Evolutionary conservation across 1,140 invertebrate species (phyloP), one percentile per base, ranked within the genome.

Genomic region (Pissodes strobi): DNA sequence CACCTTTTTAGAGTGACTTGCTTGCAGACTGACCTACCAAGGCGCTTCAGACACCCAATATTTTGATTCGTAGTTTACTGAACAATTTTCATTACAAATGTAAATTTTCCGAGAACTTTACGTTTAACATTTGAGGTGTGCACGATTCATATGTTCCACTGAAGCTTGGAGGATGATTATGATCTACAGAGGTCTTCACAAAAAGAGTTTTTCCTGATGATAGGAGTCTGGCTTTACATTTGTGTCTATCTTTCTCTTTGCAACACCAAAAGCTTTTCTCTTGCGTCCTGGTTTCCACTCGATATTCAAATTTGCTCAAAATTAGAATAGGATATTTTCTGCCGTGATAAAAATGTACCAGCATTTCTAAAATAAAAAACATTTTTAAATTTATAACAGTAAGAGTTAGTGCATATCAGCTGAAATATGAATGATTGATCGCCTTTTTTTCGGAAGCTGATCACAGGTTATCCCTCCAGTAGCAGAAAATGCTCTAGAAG

Each of bases 241-340:
- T 4, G 17, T 48, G 12, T 34, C 19, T 58, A n/a, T 23, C 21
- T n/a, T 43, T 27, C 13, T 41, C 21, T 17, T 23, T 58, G 19
- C 55, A 58, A 6, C 37, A 23, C 55, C 55, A 58, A 23, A 58
- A 18, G 19, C 43, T 58, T 43, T 58, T 43, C 13, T 46, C 22
- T 6, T 8, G 5, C 2, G 17, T 25, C 22, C 55, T 13, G 4
- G 13, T 43, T 30, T 58, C 23, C 25, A 58, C 3, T 17, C 13
- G 13, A 22, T 18, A 58, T 17, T 43, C 55, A 37, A 45, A 58
- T 2, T 34, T 34, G 17, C 45, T 19, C 6, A 43, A 15, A 10
- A 58, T 45, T 21, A 58, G 21, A 23, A 43, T 58, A 8, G 55
- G 55, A 45, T 58, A 45, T 45, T 58, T 58, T 41, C 55, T 19